Evolutionary conservation across 2,113 vertebrate genomes (phyloP).

Genomic region (Irena cyanogastra): DNA sequence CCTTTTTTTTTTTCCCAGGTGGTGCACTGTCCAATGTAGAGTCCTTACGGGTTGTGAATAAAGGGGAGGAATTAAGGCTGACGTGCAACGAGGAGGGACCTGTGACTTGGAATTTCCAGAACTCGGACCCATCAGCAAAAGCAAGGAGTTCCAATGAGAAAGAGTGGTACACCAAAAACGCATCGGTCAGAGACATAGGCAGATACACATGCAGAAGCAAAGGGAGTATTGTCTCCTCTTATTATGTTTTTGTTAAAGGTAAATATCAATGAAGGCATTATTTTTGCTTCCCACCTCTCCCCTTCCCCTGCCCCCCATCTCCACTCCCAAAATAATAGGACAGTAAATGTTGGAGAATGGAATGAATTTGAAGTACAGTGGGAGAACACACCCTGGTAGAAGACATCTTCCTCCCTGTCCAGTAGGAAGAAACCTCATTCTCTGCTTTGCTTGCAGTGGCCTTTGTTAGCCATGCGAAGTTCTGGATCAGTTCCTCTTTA

Average conservation of each 20-base stretch:
- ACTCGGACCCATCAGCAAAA: neutral
- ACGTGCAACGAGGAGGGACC: conserved; percentile 13
- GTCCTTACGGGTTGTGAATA: conserved; percentile 54
- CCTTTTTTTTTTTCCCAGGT: conserved; percentile 54
- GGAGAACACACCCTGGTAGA: neutral
- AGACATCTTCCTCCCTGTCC: neutral
- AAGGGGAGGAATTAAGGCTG: conserved; percentile 59
- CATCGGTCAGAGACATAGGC: conserved; percentile 70
- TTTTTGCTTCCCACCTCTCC: neutral
- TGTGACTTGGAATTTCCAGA: conserved; percentile 71
- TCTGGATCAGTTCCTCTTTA: neutral
- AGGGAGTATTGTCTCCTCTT: conserved; percentile 66
- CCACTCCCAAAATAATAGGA: neutral
- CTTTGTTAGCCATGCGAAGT: neutral
- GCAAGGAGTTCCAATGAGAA: neutral
- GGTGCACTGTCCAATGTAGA: conserved; percentile 23
- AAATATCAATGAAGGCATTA: conserved; percentile 14
- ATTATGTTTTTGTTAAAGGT: conserved; percentile 94
- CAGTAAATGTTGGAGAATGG: neutral
- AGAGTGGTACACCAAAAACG: conserved; percentile 48
- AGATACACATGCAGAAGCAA: conserved; percentile 83
- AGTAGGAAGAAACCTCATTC: neutral
- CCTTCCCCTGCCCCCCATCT: fast-evolving
- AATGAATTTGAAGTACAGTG: neutral
- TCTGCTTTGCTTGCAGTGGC: neutral